These are phyloP conservation scores for Phyllopteryx taeniolatus DNA, from an alignment of 2,113 vertebrate species.

Conservation along the genomic window DNA sequence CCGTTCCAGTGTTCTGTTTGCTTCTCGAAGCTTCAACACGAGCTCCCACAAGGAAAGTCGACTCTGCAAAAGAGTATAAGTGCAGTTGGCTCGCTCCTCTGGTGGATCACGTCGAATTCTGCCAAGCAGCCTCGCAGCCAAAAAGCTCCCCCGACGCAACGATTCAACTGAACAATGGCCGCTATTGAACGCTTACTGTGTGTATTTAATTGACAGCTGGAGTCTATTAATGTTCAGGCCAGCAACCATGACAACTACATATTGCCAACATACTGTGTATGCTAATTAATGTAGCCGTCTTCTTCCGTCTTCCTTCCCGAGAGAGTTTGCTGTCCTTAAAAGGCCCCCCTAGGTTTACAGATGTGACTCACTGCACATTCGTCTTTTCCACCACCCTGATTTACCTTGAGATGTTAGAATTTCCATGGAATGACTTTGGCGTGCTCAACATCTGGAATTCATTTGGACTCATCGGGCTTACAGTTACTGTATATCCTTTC, in stretches of 20 bases:
- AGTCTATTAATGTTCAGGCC: constrained; percentile 55
- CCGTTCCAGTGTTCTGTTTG: neutral
- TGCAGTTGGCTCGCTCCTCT: constrained; percentile 43
- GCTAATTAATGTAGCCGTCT: constrained; percentile 48
- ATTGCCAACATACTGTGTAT: constrained; percentile 45
- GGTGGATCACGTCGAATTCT: constrained; percentile 60
- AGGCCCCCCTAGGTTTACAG: constrained; percentile 36
- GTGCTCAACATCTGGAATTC: constrained; percentile 52
- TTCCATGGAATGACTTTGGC: constrained; percentile 57
- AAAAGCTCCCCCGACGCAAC: constrained; percentile 59
- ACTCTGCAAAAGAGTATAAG: constrained; percentile 36
- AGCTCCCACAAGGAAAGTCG: constrained; percentile 2
- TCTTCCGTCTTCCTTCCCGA: constrained; percentile 12
- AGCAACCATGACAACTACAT: constrained; percentile 59
- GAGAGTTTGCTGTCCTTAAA: constrained; percentile 34
- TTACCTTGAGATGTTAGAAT: constrained; percentile 62
- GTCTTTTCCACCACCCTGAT: constrained; percentile 55
- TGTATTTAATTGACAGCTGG: constrained; percentile 63
- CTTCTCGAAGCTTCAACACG: neutral
- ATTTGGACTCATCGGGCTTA: constrained; percentile 35
- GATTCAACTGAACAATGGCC: constrained; percentile 64
- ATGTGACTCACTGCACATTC: constrained; percentile 50
- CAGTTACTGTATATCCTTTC: constrained; percentile 13
- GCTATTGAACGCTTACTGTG: constrained; percentile 64
- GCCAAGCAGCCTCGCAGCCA: constrained; percentile 42